Conservation (phyloP, 2,797 vertebrate species). For the Mastacembelus armatus region DNA sequence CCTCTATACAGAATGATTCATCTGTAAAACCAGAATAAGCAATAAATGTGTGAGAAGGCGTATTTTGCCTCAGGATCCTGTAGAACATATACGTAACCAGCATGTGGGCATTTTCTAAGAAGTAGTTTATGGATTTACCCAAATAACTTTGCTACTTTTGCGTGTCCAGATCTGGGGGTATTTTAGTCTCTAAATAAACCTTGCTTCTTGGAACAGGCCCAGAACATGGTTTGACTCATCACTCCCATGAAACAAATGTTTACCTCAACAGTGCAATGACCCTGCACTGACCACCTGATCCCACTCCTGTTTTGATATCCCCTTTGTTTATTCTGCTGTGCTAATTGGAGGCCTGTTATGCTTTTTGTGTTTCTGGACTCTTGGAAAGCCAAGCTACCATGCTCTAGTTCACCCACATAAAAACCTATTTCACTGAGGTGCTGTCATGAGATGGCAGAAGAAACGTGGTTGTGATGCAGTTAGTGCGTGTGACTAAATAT, state of each 20-base stretch:
- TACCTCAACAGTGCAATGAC: constrained; percentile 66
- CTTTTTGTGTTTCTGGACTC: constrained; percentile 59
- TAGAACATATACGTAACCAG: background rate
- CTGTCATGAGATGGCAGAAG: constrained; percentile 48
- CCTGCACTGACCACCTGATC: constrained; percentile 42
- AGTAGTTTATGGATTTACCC: background rate
- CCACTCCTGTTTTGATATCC: constrained; percentile 42
- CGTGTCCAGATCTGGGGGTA: background rate
- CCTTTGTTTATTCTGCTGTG: constrained; percentile 50
- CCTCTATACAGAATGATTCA: constrained; percentile 12
- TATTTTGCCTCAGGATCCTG: background rate
- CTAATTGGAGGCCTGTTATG: constrained; percentile 61
- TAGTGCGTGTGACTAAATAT: constrained; percentile 57
- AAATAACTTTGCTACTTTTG: background rate
- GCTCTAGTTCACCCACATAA: constrained; percentile 76
- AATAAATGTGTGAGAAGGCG: constrained; percentile 6
- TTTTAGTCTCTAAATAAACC: constrained; percentile 8
- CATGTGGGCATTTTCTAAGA: background rate
- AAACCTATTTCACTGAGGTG: constrained; percentile 37
- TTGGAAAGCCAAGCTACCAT: constrained; percentile 46
- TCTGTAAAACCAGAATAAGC: constrained; percentile 11
- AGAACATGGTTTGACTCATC: constrained; percentile 56
- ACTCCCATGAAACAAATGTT: constrained; percentile 51
- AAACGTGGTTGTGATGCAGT: constrained; percentile 2
- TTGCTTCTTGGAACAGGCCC: background rate